Evolutionary conservation across 2,113 vertebrate genomes (phyloP), one percentile per base, ranked within the genome.

Genomic region (Cyrtonyx montezumae): DNA sequence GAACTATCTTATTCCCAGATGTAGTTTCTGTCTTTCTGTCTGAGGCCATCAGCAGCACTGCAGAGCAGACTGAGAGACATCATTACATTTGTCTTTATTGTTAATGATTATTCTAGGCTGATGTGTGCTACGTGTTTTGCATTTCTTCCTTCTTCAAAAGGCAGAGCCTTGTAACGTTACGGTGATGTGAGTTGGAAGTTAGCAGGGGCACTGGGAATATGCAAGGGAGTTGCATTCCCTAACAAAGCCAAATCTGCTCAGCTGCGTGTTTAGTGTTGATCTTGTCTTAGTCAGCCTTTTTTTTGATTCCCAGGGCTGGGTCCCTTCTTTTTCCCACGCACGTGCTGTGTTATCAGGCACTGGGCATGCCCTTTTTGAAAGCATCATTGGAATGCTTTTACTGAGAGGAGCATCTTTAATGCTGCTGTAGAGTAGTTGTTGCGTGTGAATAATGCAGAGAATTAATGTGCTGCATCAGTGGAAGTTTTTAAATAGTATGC

Each of bases 271-370:
- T 23, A 59, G 46, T 0, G 0, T 67, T 82, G 63, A 45, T 87
- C 49, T 74, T 73, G 37, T 65, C 74, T 87, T 84, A 81, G 56
- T 95, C 88, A 89, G 91, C 87, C 59, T 85, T 94, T 94, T 87
- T 67, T 89, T 70, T 74, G 1, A 0, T 91, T 94, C 49, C 46
- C 49, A 55, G 55, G 76, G 71, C 85, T 93, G 76, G 49, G 59
- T 91, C 76, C 65, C 42, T 36, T 83, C 79, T 56, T 55, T 92
- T 91, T 84, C 67, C 87, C 90, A 87, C 1, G 1, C 58, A 34
- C 22, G 40, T 20, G n/a, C 69, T 84, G 62, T 76, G 53, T 67
- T 49, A 71, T 93, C 55, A 74, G 91, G 55, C 91, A 71, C 55
- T 55, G 58, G 83, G 75, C 84, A 53, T 80, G 82, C 46, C 46